These are phyloP conservation scores for Halcyon smyrnensis DNA, from an alignment of 2,797 vertebrate species.

Conservation along the genomic window DNA sequence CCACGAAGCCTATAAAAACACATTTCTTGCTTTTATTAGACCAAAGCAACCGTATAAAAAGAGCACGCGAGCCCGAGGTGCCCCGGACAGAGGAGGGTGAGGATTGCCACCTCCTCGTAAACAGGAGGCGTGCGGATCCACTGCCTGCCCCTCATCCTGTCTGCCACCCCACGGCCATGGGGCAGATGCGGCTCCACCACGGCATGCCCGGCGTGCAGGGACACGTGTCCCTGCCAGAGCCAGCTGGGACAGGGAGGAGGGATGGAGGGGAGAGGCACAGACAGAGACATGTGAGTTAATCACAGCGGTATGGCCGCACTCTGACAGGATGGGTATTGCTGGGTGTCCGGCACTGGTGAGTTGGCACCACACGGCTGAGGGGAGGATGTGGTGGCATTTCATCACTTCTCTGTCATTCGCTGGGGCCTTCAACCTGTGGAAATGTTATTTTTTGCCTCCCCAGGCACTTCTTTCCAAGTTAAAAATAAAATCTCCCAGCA, in stretches of 20 bases:
- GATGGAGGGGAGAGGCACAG: background rate
- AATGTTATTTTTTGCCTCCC: slow-evolving; percentile 34
- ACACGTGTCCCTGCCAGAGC: accelerated
- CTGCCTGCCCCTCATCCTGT: background rate
- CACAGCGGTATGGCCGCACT: background rate
- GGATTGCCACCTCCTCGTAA: background rate
- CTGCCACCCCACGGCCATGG: accelerated
- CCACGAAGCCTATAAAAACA: slow-evolving; percentile 54
- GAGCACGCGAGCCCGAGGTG: background rate
- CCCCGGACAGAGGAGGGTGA: accelerated
- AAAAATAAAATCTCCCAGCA: slow-evolving; percentile 48
- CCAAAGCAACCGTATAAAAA: slow-evolving; percentile 1
- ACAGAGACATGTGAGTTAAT: background rate
- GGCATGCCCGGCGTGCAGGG: background rate
- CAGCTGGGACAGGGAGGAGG: background rate
- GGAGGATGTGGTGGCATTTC: background rate
- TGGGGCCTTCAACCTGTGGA: slow-evolving; percentile 9
- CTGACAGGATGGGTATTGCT: background rate
- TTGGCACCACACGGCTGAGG: background rate
- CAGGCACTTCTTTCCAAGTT: slow-evolving; percentile 53
- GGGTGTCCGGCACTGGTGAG: background rate
- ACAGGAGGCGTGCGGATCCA: accelerated
- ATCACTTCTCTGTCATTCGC: background rate
- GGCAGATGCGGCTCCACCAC: background rate
- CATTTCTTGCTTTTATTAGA: slow-evolving; percentile 52